Evolutionary conservation across 2,797 vertebrate species (phyloP), one percentile per base, ranked within the genome.

Genomic region (Bovichtus diacanthus): DNA sequence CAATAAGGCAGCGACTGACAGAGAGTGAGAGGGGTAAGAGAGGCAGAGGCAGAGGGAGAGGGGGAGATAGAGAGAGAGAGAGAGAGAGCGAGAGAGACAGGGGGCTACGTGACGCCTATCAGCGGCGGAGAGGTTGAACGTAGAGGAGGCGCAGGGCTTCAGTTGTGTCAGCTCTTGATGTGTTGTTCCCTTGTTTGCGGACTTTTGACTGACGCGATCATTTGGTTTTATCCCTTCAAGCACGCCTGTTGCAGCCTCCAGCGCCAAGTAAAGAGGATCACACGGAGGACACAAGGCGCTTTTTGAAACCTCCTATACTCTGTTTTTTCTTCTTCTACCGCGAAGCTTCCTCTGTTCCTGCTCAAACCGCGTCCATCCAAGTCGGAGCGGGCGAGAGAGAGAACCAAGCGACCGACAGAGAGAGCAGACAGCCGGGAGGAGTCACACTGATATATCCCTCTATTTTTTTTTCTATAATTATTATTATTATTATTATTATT

Each of bases 131-230:
- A 86, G 88, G 86, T 90, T 91, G 92, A 89, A 87, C 90, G 87
- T 76, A 85, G 89, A 90, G 84, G 88, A 89, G 90, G 88, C 88
- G 88, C 91, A 87, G 82, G 71, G 82, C 92, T 94, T 95, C 93
- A 94, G 91, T 95, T 91, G 94, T 95, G 95, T 93, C 94, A 95
- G 94, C 93, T 93, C 86, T 92, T 92, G 88, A 95, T 91, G 93
- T 95, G 93, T 94, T 85, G 93, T 94, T 74, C 87, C 90, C 91
- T 92, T 94, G 93, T 94, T 94, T 94, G 95, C 95, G 92, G 95
- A 96, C 94, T 96, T 92, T 96, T 95, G 95, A 96, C 96, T 97
- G 97, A 98, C 96, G 95, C 96, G 95, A 95, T 96, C 95, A 91
- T 96, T 96, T 96, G 93, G 92, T 96, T 96, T 96, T 95, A 56